phyloP scores from a whole-genome alignment of 2,797 vertebrate genomes.

The Decapterus maruadsi region DNA sequence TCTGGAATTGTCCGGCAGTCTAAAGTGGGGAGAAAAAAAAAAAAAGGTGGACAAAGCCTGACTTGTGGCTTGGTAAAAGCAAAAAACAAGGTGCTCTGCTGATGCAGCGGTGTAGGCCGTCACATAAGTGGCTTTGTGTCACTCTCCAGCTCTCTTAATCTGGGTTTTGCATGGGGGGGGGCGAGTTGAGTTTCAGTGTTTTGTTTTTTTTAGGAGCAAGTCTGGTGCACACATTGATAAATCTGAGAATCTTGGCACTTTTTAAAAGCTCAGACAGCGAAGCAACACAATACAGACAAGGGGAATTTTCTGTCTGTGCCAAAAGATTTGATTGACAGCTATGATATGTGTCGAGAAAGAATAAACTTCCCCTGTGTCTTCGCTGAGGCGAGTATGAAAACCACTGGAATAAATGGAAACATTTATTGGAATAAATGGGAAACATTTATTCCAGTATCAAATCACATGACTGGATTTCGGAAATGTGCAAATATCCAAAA shows the following conservation, averaged over 20 bases:
- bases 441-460: background rate
- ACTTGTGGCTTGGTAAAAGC: constrained; percentile 4
- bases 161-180: constrained; percentile 59
- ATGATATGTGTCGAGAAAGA: background rate
- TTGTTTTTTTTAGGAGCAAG: constrained; percentile 26
- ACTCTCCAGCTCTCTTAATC: constrained; percentile 73
- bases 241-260: constrained; percentile 20
- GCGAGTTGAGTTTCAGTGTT: constrained; percentile 37
- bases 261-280: background rate
- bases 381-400: background rate
- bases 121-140: constrained; percentile 75
- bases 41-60: constrained; percentile 19
- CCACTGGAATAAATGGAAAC: background rate
- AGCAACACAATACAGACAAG: background rate
- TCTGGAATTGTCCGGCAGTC: constrained; percentile 8
- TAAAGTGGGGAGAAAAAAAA: no score
- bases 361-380: background rate
- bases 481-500: background rate
- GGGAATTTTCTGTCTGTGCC: background rate
- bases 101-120: constrained; percentile 64
- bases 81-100: constrained; percentile 28
- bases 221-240: constrained; percentile 68
- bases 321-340: constrained; percentile 15
- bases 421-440: background rate
- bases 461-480: background rate